phyloP scores from a whole-genome alignment of 2,888 invertebrate genomes.

The Rotaria macrura region DNA sequence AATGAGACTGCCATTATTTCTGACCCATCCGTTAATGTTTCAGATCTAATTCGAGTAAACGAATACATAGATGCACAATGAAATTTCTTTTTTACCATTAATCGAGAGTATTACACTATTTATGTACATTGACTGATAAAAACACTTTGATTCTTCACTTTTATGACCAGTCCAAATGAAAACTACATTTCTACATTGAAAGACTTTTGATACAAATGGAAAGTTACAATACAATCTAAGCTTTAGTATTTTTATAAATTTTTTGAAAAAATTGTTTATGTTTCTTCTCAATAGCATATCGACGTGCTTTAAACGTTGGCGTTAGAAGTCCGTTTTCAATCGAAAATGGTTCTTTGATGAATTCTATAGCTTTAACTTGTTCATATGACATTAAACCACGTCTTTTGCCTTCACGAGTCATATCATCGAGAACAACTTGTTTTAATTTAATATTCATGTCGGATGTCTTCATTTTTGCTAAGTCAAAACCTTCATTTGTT shows the following conservation, averaged over 20 bases:
- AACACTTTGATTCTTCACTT: no score
- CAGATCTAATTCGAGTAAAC: no score
- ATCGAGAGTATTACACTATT: no score
- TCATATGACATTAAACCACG: constrained; percentile 31
- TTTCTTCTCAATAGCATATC: constrained; percentile 7
- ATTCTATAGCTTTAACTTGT: constrained; percentile 26
- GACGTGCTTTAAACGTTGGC: constrained; percentile 31
- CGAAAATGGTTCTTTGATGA: constrained; percentile 23
- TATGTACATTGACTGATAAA: no score
- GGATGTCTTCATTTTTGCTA: not conserved
- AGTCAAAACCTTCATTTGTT: not conserved
- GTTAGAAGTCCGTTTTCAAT: constrained; percentile 31
- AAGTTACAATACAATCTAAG: no score
- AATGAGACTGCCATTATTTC: no score
- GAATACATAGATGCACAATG: no score
- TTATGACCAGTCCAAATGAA: no score
- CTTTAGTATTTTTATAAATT: not conserved
- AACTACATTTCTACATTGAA: no score
- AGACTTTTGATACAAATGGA: no score
- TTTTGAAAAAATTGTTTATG: constrained; percentile 6
- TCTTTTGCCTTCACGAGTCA: constrained; percentile 20
- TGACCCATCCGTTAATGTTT: no score
- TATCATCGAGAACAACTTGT: constrained; percentile 19
- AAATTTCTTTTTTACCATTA: no score
- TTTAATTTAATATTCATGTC: not conserved